These are phyloP conservation scores for Neopipo cinnamomea DNA, from an alignment of 2,113 vertebrate species.

Conservation along the genomic window DNA sequence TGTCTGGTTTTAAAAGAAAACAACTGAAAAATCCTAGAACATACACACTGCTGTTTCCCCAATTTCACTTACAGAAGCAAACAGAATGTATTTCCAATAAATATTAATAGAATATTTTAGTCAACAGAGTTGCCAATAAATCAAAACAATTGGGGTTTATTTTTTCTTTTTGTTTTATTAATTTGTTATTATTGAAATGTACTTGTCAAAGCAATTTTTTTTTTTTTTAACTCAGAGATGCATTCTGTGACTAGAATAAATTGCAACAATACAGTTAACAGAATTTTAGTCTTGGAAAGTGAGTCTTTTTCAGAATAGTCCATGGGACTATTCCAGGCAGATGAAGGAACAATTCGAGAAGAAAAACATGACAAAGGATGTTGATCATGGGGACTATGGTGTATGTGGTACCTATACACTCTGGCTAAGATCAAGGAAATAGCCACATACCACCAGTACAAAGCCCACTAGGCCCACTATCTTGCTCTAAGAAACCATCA, in stretches of 20 bases:
- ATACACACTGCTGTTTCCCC: not conserved
- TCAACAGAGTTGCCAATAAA: not conserved
- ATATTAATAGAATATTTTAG: not conserved
- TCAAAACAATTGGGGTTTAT: not conserved
- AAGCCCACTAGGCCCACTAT: not conserved
- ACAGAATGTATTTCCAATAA: not conserved
- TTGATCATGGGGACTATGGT: not conserved
- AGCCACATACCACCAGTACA: not conserved
- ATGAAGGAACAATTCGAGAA: not conserved
- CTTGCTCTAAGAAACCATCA: not conserved
- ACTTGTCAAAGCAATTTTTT: not conserved
- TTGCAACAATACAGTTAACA: not conserved
- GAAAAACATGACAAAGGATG: not conserved
- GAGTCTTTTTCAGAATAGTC: not conserved
- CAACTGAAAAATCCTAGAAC: not conserved
- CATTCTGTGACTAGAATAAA: not conserved
- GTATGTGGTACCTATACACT: not conserved
- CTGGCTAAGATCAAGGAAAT: not conserved
- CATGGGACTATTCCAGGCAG: not conserved
- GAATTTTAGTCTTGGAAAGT: not conserved
- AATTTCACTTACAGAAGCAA: not conserved
- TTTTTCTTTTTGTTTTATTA: not conserved
- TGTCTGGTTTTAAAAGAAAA: not conserved
- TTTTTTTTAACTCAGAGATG: not conserved
- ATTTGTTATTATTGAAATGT: not conserved